Conservation (phyloP, 2,888 invertebrate genomes). For the Spilosoma lubricipeda region DNA sequence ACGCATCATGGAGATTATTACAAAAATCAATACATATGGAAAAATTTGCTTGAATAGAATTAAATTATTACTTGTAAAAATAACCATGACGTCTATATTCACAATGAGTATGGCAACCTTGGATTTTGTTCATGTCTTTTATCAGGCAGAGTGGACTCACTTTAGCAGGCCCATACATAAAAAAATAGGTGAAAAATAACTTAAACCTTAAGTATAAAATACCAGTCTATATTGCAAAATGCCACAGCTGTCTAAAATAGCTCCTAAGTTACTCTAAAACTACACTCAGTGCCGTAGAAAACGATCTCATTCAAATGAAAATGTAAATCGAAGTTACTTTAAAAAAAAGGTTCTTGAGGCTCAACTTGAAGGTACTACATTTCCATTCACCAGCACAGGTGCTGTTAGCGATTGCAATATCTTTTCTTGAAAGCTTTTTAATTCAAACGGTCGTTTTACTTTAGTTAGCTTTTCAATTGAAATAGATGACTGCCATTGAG, state of each 20-base stretch:
- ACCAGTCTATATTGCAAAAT: not conserved
- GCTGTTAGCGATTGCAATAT: not conserved
- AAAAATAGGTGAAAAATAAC: too few species aligned
- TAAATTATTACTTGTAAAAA: too few species aligned
- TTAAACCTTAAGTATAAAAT: not conserved
- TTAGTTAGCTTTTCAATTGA: not conserved
- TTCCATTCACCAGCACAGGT: not conserved
- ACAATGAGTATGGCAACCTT: too few species aligned
- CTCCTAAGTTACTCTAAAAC: not conserved
- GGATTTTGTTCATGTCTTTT: too few species aligned
- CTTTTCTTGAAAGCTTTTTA: not conserved
- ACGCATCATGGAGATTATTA: too few species aligned
- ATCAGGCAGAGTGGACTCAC: too few species aligned
- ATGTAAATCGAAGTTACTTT: not conserved
- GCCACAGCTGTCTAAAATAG: not conserved
- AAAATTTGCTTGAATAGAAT: too few species aligned
- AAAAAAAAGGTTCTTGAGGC: not conserved
- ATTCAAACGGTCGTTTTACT: not conserved
- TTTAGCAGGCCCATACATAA: too few species aligned
- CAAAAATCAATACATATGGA: not conserved
- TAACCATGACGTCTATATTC: too few species aligned
- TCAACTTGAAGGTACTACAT: too few species aligned
- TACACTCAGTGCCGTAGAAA: not conserved
- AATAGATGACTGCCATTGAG: not conserved
- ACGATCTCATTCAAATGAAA: not conserved